A percentile compares a stretch with the other conserved stretches of the same genome.
phyloP scores from a whole-genome alignment of 2,113 vertebrate species.

The Petaurus breviceps region DNA sequence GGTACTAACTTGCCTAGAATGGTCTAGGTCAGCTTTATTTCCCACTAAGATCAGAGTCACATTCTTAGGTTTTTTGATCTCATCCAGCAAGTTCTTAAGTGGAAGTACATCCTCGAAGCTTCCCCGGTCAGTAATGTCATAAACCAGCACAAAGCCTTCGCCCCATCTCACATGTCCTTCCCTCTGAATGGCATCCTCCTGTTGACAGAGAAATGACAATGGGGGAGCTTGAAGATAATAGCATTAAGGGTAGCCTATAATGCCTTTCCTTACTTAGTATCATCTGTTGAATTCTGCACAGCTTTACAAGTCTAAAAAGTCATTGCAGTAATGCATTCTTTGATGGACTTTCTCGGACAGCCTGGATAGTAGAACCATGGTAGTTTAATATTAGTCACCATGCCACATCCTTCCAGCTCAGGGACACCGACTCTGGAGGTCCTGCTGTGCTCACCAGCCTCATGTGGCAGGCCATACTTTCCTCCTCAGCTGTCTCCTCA shows the following conservation, averaged over 20 bases:
- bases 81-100: conserved; percentile 92
- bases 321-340: background rate
- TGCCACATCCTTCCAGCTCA: too few relatives aligned
- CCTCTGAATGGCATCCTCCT: conserved; percentile 95
- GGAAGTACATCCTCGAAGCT: conserved; percentile 96
- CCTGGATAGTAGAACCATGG: background rate
- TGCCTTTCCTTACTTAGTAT: background rate
- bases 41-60: conserved; percentile 95
- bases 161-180: conserved; percentile 98
- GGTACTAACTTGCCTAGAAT: conserved; percentile 93
- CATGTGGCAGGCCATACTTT: too few relatives aligned
- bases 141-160: conserved; percentile 95
- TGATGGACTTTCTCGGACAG: background rate
- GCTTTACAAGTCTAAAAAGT: background rate
- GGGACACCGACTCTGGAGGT: too few relatives aligned
- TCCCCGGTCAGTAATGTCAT: conserved; percentile 96
- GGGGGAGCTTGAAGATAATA: background rate
- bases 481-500: too few relatives aligned
- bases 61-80: conserved; percentile 96
- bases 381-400: background rate
- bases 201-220: conserved; percentile 52
- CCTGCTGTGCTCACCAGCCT: too few relatives aligned
- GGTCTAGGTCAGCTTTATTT: conserved; percentile 98
- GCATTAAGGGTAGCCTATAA: background rate
- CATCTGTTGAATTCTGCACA: background rate